These are phyloP conservation scores for Unio delphinus DNA, from an alignment of 2,888 invertebrate species.

Conservation along the genomic window DNA sequence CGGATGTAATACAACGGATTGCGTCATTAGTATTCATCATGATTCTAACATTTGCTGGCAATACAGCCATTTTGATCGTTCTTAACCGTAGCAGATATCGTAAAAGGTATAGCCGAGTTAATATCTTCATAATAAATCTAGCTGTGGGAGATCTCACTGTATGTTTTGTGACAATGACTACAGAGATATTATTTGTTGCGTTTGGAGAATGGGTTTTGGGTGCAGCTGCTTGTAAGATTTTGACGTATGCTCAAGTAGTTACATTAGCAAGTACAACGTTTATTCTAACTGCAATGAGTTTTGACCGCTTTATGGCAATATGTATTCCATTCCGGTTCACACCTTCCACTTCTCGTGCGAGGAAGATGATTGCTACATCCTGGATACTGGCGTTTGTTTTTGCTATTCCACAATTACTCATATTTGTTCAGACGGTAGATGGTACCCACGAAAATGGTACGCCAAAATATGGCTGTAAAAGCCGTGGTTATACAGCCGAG, in stretches of 20 bases:
- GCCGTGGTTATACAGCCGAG: conserved; percentile 70
- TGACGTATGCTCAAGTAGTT: conserved; percentile 71
- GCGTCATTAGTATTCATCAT: conserved; percentile 70
- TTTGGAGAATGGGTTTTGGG: conserved; percentile 73
- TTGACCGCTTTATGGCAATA: conserved; percentile 71
- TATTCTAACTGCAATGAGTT: conserved; percentile 72
- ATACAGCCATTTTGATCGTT: conserved; percentile 69
- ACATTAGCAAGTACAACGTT: conserved; percentile 72
- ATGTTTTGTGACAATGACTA: conserved; percentile 72
- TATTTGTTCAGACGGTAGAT: conserved; percentile 68
- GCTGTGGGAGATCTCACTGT: conserved; percentile 72
- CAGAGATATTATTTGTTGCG: conserved; percentile 71
- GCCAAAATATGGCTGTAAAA: conserved; percentile 64
- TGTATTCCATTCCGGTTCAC: conserved; percentile 69
- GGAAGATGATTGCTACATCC: conserved; percentile 67
- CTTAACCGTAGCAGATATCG: conserved; percentile 68
- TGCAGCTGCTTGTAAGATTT: conserved; percentile 68
- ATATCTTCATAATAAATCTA: conserved; percentile 72
- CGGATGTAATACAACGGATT: conserved; percentile 70
- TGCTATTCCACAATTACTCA: conserved; percentile 71
- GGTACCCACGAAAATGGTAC: conserved; percentile 64
- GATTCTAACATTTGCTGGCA: conserved; percentile 69
- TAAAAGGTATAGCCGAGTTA: conserved; percentile 70
- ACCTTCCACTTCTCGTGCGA: conserved; percentile 63
- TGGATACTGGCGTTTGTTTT: conserved; percentile 71